Evolutionary conservation across 2,113 vertebrate species (phyloP).

Genomic region (Pelecanoides urinatrix): DNA sequence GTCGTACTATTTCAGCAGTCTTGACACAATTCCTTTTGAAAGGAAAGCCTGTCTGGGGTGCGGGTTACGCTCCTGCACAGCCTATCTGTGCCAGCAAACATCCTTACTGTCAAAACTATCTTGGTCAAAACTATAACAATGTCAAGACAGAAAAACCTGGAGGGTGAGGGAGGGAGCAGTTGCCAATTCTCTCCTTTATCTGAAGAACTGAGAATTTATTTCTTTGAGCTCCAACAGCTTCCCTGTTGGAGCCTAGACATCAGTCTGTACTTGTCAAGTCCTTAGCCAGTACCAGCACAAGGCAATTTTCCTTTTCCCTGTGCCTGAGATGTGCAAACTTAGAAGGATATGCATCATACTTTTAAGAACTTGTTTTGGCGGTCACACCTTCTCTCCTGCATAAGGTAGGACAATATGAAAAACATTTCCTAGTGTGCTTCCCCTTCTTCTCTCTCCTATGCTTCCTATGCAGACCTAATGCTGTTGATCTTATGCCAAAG

Average conservation of each 20-base stretch:
- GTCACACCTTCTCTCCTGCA: not conserved
- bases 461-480: not conserved
- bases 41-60: not conserved
- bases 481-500: not conserved
- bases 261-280: not conserved
- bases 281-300: not conserved
- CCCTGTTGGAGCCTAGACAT: not conserved
- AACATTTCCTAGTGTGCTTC: not conserved
- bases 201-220: not conserved
- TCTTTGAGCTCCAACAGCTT: not conserved
- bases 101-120: not conserved
- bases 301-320: not conserved
- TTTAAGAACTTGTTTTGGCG: not conserved
- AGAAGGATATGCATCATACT: not conserved
- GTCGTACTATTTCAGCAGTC: accelerated
- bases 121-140: not conserved
- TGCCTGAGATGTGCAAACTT: not conserved
- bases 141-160: not conserved
- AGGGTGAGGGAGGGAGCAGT: too few relatives aligned
- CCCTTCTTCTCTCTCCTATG: not conserved
- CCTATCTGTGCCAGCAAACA: not conserved
- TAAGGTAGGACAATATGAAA: not conserved
- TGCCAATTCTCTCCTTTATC: not conserved
- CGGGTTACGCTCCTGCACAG: accelerated
- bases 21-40: accelerated